A percentile compares a stretch with the other conserved stretches of the same genome.
These are phyloP conservation scores for Marasmarcha lunaedactyla DNA, from an alignment of 2,888 invertebrate species.

Conservation along the genomic window DNA sequence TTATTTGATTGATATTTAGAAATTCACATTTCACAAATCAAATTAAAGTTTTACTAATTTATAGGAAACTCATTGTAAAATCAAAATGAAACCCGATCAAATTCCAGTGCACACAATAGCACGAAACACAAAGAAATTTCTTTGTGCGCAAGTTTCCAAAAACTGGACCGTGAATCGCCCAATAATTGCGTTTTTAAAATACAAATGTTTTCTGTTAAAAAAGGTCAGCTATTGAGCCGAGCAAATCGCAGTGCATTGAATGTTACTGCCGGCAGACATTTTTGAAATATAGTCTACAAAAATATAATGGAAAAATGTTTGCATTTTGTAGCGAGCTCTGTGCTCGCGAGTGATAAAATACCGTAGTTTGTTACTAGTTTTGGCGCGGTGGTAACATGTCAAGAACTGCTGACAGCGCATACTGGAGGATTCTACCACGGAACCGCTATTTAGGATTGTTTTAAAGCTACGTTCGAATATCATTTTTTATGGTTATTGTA, in stretches of 20 bases:
- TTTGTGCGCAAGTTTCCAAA: neutral
- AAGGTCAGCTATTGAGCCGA: neutral
- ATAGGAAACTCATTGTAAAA: slow-evolving; percentile 7
- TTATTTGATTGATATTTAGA: too few species aligned
- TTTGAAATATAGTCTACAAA: slow-evolving; percentile 39
- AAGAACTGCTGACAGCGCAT: slow-evolving; percentile 34
- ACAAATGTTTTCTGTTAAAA: neutral
- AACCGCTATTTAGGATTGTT: too few species aligned
- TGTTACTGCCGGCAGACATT: slow-evolving; percentile 15
- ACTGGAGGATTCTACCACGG: slow-evolving; percentile 19
- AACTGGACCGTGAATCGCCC: slow-evolving; percentile 1
- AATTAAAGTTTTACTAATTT: too few species aligned
- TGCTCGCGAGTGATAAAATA: slow-evolving; percentile 31
- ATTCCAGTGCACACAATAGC: too few species aligned
- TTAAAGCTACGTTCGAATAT: too few species aligned
- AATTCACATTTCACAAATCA: too few species aligned
- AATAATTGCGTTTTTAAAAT: neutral
- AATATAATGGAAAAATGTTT: slow-evolving; percentile 38
- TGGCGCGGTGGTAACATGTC: slow-evolving; percentile 26
- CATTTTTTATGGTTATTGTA: too few species aligned
- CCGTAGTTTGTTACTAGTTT: slow-evolving; percentile 34
- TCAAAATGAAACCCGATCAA: neutral
- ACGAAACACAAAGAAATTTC: too few species aligned
- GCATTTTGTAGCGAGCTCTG: slow-evolving; percentile 22
- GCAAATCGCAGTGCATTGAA: slow-evolving; percentile 1